Conservation (phyloP, 2,113 vertebrate species). For the Chamaea fasciata region DNA sequence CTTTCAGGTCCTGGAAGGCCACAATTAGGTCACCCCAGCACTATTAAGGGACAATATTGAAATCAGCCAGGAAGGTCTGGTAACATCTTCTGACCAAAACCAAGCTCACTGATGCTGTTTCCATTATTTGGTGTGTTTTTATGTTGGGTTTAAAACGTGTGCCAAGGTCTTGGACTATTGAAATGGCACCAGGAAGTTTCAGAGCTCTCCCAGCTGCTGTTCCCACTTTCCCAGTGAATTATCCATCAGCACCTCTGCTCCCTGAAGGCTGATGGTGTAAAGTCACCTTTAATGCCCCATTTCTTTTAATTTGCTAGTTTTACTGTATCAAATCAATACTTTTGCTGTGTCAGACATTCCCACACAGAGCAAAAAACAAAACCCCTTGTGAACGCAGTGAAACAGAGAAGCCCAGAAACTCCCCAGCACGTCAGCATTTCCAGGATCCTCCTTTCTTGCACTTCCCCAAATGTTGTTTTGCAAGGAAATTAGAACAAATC, state of each 20-base stretch:
- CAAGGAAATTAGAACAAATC: background rate
- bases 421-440: background rate
- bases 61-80: background rate
- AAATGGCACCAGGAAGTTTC: background rate
- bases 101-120: background rate
- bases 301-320: background rate
- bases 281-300: background rate
- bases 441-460: background rate
- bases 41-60: background rate
- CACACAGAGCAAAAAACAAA: background rate
- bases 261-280: background rate
- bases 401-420: background rate
- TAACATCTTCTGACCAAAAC: background rate
- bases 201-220: background rate
- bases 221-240: background rate
- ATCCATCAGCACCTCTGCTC: background rate
- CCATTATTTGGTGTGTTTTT: background rate
- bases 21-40: background rate
- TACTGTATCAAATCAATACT: background rate
- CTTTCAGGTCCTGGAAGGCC: background rate
- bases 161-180: accelerated
- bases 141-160: background rate
- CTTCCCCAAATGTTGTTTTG: background rate
- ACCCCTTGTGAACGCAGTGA: background rate
- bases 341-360: background rate